Conservation (phyloP, 1,140 invertebrate species). For the Drosophila malerkotliana region DNA sequence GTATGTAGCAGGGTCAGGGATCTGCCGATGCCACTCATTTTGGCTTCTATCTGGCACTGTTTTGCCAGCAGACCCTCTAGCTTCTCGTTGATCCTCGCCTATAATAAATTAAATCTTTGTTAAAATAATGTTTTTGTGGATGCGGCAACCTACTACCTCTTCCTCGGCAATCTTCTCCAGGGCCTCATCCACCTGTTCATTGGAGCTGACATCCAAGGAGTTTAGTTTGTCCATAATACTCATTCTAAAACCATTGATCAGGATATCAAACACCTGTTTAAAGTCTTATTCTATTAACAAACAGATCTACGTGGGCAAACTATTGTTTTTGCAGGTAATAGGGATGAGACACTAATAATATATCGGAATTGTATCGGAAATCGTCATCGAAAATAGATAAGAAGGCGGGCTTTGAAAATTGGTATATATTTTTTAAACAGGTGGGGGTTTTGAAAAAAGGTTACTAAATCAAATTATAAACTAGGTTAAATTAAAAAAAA, state of each 20-base stretch:
- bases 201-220: constrained; percentile 50
- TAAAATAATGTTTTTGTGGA: neutral
- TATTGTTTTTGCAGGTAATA: constrained; percentile 16
- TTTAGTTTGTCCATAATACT: constrained; percentile 33
- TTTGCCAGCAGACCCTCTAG: constrained; percentile 85
- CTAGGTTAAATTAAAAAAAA: neutral
- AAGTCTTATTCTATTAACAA: constrained; percentile 1
- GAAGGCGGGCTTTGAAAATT: neutral
- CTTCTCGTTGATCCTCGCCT: constrained; percentile 85
- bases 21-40: constrained; percentile 85
- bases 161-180: constrained; percentile 55
- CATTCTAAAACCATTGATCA: constrained; percentile 23
- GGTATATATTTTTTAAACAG: neutral
- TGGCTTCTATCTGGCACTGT: constrained; percentile 86
- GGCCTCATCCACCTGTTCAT: constrained; percentile 56
- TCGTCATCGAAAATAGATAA: constrained; percentile 5
- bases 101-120: neutral
- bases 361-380: constrained; percentile 8
- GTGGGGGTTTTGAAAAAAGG: neutral
- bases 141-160: constrained; percentile 43
- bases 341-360: neutral
- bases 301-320: constrained; percentile 30
- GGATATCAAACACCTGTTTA: neutral
- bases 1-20: constrained; percentile 86
- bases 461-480: neutral